These are phyloP conservation scores for Nebria brevicollis DNA, from an alignment of 2,888 invertebrate genomes.

Conservation along the genomic window DNA sequence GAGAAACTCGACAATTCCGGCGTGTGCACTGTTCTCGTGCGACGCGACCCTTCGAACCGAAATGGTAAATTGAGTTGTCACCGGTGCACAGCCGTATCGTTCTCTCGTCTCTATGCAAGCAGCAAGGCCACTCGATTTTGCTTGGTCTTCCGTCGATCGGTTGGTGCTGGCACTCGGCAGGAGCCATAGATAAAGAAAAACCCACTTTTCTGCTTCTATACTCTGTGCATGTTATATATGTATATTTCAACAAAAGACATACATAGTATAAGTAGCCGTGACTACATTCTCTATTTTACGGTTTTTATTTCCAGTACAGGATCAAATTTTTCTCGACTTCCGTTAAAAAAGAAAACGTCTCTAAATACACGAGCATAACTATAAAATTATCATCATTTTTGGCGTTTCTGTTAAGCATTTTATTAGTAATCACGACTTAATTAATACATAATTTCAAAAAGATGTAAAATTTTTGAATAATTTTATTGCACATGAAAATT, in stretches of 20 bases:
- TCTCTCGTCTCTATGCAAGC: neutral
- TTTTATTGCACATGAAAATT: too few relatives aligned
- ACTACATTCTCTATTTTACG: neutral
- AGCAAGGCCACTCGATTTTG: neutral
- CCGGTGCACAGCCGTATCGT: conserved; percentile 25
- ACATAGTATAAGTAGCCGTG: neutral
- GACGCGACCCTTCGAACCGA: conserved; percentile 29
- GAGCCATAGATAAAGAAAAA: neutral
- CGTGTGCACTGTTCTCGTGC: conserved; percentile 20
- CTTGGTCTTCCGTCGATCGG: neutral
- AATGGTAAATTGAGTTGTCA: conserved; percentile 46
- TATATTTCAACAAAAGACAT: neutral
- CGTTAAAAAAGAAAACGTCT: too few relatives aligned
- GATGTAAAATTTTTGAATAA: too few relatives aligned
- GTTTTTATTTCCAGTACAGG: too few relatives aligned
- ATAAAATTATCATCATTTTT: too few relatives aligned
- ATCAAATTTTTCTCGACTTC: too few relatives aligned
- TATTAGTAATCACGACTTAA: too few relatives aligned
- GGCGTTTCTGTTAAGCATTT: too few relatives aligned
- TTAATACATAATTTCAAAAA: too few relatives aligned
- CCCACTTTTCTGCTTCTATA: neutral
- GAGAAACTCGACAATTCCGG: conserved; percentile 41
- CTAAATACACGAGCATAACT: too few relatives aligned
- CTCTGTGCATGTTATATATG: neutral
- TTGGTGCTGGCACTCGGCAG: neutral